These are phyloP conservation scores for Enoplosus armatus DNA, from an alignment of 2,797 vertebrate species.

Conservation along the genomic window DNA sequence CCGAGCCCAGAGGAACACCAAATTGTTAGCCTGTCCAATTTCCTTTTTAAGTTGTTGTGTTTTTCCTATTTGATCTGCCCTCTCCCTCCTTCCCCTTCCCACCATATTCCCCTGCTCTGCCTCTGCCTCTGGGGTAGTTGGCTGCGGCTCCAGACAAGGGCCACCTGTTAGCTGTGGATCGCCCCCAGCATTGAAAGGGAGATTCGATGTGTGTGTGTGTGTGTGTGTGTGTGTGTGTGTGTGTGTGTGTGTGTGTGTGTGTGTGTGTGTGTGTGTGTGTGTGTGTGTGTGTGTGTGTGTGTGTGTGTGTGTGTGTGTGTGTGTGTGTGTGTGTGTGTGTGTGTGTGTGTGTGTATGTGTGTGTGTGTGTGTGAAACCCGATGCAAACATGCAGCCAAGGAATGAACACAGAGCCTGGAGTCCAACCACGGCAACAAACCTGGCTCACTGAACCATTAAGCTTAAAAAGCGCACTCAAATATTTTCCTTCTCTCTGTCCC, in stretches of 20 bases:
- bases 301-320: slow-evolving; percentile 3
- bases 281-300: slow-evolving; percentile 14
- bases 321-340: slow-evolving; percentile 18
- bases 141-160: slow-evolving; percentile 53
- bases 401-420: slow-evolving; percentile 33
- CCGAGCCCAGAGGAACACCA: slow-evolving; percentile 48
- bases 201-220: slow-evolving; percentile 3
- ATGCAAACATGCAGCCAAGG: too few relatives aligned
- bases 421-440: slow-evolving; percentile 57
- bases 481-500: slow-evolving; percentile 40
- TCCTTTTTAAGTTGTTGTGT: slow-evolving; percentile 53
- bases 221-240: slow-evolving; percentile 5
- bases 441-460: slow-evolving; percentile 59
- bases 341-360: slow-evolving; percentile 21
- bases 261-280: slow-evolving; percentile 19
- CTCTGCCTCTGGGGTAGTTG: slow-evolving; percentile 43
- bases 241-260: slow-evolving; percentile 15
- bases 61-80: slow-evolving; percentile 58
- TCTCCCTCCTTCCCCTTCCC: slow-evolving; percentile 19
- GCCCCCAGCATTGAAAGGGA: slow-evolving; percentile 53
- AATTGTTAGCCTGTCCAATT: slow-evolving; percentile 57
- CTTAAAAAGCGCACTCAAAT: slow-evolving; percentile 56
- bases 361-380: background rate
- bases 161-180: slow-evolving; percentile 67
- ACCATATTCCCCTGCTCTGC: slow-evolving; percentile 21